A percentile compares a stretch with the other conserved stretches of the same genome.
Evolutionary conservation across 2,888 invertebrate genomes (phyloP).

Genomic region (Nasonovia ribisnigri): DNA sequence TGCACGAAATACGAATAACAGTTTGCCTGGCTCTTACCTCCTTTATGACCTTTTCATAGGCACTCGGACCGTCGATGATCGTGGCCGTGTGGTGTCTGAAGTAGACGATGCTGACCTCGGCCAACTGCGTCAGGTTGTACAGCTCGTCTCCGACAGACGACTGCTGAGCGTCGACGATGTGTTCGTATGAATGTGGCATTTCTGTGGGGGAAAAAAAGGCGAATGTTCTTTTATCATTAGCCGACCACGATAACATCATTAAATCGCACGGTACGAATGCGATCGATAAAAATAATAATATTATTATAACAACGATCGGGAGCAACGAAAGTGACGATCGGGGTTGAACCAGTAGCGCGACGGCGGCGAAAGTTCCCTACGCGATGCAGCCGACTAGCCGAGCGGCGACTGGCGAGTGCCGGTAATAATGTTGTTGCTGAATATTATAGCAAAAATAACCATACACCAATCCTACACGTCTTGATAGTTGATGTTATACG

Average conservation of each 20-base stretch:
- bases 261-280: background rate
- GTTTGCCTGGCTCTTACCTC: conserved; percentile 52
- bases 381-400: background rate
- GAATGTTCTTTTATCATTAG: background rate
- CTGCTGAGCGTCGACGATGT: background rate
- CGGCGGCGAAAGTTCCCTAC: background rate
- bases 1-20: background rate
- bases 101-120: conserved; percentile 78
- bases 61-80: conserved; percentile 1
- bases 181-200: conserved; percentile 50
- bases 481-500: background rate
- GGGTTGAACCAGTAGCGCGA: background rate
- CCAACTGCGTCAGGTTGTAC: conserved; percentile 81
- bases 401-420: background rate
- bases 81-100: conserved; percentile 62
- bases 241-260: background rate
- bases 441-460: background rate
- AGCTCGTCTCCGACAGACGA: conserved; percentile 73
- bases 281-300: background rate
- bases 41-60: conserved; percentile 22
- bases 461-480: background rate
- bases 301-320: background rate
- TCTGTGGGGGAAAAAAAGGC: background rate
- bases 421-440: background rate
- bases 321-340: background rate